Percentiles rank a stretch among this genome's conserved stretches.
Conservation (phyloP, 1,140 invertebrate species). For the Venustaconcha ellipsiformis region DNA sequence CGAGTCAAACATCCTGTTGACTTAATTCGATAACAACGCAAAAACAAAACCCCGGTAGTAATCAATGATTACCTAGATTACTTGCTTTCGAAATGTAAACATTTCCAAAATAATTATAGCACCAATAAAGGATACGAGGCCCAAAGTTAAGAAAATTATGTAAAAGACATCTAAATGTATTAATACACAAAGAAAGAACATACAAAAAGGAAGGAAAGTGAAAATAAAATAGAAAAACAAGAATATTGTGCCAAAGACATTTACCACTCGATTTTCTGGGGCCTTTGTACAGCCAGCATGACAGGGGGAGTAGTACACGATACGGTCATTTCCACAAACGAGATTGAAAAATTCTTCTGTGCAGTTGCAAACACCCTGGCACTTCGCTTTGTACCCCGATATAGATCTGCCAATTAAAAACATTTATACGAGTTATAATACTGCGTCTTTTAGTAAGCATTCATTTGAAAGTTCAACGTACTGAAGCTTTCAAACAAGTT, state of each 20-base stretch:
- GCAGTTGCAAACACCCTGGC: slow-evolving; percentile 47
- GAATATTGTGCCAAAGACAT: neutral
- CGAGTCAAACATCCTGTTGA: too few species aligned
- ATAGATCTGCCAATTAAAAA: slow-evolving; percentile 26
- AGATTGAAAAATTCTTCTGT: slow-evolving; percentile 45
- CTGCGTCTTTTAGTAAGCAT: neutral
- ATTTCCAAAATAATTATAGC: too few species aligned
- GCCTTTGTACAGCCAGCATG: slow-evolving; percentile 82
- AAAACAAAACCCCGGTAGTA: too few species aligned
- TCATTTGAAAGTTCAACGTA: neutral
- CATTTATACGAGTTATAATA: neutral
- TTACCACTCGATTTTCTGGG: slow-evolving; percentile 19
- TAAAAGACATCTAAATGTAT: too few species aligned
- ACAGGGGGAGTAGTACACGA: slow-evolving; percentile 91
- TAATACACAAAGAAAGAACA: too few species aligned
- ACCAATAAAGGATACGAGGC: too few species aligned
- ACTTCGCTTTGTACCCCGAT: slow-evolving; percentile 28
- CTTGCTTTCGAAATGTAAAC: too few species aligned
- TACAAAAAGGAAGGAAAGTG: too few species aligned
- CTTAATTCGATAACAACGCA: too few species aligned
- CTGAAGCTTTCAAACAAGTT: neutral
- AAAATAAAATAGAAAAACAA: too few species aligned
- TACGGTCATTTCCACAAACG: slow-evolving; percentile 76
- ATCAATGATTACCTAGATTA: too few species aligned
- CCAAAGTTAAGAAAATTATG: too few species aligned